phyloP scores from a whole-genome alignment of 2,113 vertebrate genomes.

The Alectura lathami region DNA sequence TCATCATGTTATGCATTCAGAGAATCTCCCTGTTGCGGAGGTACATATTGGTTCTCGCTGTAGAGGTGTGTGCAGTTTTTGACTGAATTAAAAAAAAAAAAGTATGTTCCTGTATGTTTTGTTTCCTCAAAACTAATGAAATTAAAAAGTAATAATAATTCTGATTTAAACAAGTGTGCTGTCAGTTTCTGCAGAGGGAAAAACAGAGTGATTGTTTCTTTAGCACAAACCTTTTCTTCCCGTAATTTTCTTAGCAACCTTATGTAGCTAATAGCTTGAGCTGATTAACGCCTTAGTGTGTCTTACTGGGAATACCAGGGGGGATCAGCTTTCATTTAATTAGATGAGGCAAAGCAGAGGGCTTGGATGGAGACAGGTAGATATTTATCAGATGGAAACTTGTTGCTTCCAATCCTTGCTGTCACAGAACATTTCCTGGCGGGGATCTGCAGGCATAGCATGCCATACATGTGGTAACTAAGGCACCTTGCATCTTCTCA shows the following conservation, averaged over 20 bases:
- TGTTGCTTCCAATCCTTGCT: conserved; percentile 42
- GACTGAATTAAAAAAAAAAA: background rate
- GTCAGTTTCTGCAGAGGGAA: background rate
- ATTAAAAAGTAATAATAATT: fast-evolving
- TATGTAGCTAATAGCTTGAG: conserved; percentile 48
- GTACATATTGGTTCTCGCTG: fast-evolving
- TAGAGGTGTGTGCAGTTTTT: background rate
- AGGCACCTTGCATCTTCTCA: background rate
- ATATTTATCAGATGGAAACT: conserved; percentile 30
- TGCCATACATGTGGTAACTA: background rate
- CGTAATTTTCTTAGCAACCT: conserved; percentile 12
- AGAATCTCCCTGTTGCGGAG: background rate
- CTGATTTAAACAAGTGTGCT: background rate
- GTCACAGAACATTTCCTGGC: background rate
- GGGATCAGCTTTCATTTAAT: conserved; percentile 52
- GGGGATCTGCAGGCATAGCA: background rate
- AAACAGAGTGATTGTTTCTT: background rate
- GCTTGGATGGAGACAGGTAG: conserved; percentile 9
- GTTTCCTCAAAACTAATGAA: background rate
- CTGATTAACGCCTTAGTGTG: conserved; percentile 14
- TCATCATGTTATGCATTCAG: background rate
- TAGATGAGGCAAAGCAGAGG: conserved; percentile 30
- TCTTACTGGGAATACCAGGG: background rate
- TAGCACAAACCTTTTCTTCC: background rate
- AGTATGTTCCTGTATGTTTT: background rate